phyloP scores from a whole-genome alignment of 2,888 invertebrate species.

The Branchipolynoe longqiensis region DNA sequence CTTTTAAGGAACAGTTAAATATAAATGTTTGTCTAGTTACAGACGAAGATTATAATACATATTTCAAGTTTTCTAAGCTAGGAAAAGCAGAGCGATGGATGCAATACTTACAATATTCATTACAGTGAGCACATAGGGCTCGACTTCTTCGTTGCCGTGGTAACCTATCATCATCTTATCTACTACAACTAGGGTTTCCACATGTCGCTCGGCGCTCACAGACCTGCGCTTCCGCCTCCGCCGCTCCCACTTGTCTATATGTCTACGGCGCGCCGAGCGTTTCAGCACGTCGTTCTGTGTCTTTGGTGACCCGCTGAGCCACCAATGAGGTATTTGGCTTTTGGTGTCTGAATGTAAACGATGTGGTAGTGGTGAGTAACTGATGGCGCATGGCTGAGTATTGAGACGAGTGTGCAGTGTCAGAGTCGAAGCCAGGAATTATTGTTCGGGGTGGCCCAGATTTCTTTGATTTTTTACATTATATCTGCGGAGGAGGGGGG shows the following conservation, averaged over 20 bases:
- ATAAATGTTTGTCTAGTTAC: no score
- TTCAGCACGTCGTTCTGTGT: slow-evolving; percentile 56
- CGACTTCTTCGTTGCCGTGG: slow-evolving; percentile 85
- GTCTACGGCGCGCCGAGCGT: slow-evolving; percentile 20
- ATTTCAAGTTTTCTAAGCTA: no score
- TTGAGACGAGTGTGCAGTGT: no score
- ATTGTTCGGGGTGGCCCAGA: no score
- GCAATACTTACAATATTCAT: slow-evolving; percentile 91
- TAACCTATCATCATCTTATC: slow-evolving; percentile 78
- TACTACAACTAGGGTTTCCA: slow-evolving; percentile 80
- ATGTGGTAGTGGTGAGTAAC: no score
- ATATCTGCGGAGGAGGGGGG: no score
- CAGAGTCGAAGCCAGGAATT: no score
- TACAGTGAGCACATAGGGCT: slow-evolving; percentile 92
- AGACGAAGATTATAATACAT: no score
- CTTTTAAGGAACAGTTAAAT: no score
- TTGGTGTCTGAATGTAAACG: slow-evolving; percentile 8
- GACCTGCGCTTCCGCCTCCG: slow-evolving; percentile 68
- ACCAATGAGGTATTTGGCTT: slow-evolving; percentile 60
- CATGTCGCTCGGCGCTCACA: slow-evolving; percentile 73
- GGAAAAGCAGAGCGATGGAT: background rate
- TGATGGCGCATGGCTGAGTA: no score
- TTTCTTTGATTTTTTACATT: no score
- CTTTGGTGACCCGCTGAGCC: slow-evolving; percentile 27
- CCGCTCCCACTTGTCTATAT: slow-evolving; percentile 62